These are phyloP conservation scores for Penaeus japonicus DNA, from an alignment of 1,140 invertebrate species.

Conservation along the genomic window DNA sequence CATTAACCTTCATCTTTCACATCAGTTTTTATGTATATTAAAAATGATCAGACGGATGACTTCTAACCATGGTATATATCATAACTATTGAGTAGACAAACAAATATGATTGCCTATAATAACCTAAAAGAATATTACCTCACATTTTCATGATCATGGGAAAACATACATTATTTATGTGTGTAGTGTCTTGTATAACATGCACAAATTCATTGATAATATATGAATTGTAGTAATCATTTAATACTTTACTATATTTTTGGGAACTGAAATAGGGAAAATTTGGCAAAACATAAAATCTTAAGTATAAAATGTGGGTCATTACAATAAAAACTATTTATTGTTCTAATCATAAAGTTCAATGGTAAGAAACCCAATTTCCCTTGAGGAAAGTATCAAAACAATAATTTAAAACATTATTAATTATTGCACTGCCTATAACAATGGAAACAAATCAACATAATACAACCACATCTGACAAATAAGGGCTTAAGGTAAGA, in stretches of 20 bases:
- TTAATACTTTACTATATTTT: not conserved
- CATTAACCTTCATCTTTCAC: not conserved
- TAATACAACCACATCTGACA: slow-evolving; percentile 9
- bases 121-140: not conserved
- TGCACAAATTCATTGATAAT: not conserved
- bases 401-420: slow-evolving; percentile 3
- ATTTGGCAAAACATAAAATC: not conserved
- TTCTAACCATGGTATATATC: not conserved
- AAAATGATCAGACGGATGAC: not conserved
- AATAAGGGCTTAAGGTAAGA: slow-evolving; percentile 18
- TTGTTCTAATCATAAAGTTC: not conserved
- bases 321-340: not conserved
- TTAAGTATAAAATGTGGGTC: not conserved
- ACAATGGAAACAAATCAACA: slow-evolving; percentile 31
- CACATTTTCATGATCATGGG: not conserved
- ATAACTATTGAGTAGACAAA: not conserved
- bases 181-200: not conserved
- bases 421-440: slow-evolving; percentile 41
- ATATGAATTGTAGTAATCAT: not conserved
- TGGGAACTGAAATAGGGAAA: not conserved
- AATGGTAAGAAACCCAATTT: too few species aligned
- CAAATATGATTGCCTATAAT: not conserved
- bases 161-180: not conserved
- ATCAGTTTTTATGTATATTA: not conserved
- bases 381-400: not conserved